Conservation (phyloP, 2,113 vertebrate species). For the Colius striatus region DNA sequence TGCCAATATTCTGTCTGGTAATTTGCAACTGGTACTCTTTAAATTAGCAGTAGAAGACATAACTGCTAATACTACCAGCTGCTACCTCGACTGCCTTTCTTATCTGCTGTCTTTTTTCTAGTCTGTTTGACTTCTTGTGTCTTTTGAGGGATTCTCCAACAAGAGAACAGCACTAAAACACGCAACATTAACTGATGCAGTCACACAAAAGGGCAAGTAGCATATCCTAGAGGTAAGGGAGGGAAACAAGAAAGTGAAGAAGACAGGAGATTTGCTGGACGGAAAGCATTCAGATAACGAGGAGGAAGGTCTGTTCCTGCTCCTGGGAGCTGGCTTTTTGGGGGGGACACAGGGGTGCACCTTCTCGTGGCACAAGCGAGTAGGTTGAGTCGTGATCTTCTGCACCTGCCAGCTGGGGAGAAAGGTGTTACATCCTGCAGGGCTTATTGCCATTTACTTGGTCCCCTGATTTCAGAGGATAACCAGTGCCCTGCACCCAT, state of each 20-base stretch:
- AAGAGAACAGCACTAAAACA: background rate
- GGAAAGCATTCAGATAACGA: fast-evolving
- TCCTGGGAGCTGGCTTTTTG: background rate
- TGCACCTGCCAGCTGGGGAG: background rate
- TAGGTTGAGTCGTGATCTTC: background rate
- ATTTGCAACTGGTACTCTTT: constrained; percentile 29
- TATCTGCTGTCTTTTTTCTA: background rate
- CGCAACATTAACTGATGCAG: background rate
- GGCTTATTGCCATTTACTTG: background rate
- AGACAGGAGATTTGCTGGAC: background rate
- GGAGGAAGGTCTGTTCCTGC: background rate
- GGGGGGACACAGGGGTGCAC: background rate
- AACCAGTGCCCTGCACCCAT: fast-evolving
- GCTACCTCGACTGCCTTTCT: constrained; percentile 7
- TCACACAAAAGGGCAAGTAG: background rate
- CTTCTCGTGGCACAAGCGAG: background rate
- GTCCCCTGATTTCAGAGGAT: background rate
- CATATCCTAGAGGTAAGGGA: background rate
- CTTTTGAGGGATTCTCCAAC: background rate
- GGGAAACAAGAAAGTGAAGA: background rate
- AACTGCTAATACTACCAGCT: background rate
- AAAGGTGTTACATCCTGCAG: fast-evolving
- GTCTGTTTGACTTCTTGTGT: background rate
- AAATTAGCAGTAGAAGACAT: constrained; percentile 21
- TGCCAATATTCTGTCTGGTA: constrained; percentile 43